Base-by-base conservation (phyloP, 2,113 vertebrate genomes). In the Epinephelus lanceolatus region DNA sequence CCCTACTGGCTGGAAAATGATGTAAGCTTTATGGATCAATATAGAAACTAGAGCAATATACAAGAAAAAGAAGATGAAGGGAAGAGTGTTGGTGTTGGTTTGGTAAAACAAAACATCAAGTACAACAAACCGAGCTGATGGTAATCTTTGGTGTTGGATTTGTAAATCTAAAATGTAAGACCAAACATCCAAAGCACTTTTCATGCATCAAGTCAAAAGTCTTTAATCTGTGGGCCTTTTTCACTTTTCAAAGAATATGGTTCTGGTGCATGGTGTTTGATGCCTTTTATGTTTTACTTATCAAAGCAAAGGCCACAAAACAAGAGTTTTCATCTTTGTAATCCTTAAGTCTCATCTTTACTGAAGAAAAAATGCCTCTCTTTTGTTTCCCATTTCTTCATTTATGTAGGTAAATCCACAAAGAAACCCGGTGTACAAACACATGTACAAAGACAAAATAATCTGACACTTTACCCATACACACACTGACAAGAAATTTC, bases 271-370 rank as follows among this genome's bases (percentile, higher is more conserved):
- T 33, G 11, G 49, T 51, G 74, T 72, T 59, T 88, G 81, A 86
- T 84, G 76, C 62, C 70, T 88, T 85, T 90, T 76, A 86, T 86
- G 84, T 70, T 77, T 61, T 33, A 30, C 30, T 65, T 71, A 80
- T 86, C 66, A 85, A 81, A 82, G 83, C 59, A 81, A 78, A 77
- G 5, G 53, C 53, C 33, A 0, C 17, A 59, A 86, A 81, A 83
- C 69, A 80, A 82, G 37, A 71, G 61, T 23, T 81, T 73, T 51
- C 63, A 81, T 85, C 66, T 68, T 9, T 67, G 53, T 66, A 76
- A 81, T 60, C 61, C 67, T 81, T 69, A 80, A 27, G n/a, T 68
- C 49, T 81, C 40, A 71, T 89, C 49, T 78, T 72, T 6, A 33
- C 0, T 63, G 0, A 62, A 33, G 30, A 81, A 74, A 68, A 86